Base-by-base conservation (phyloP, 35 echinoderm and acorn worm genomes). In the Apostichopus californicus region DNA sequence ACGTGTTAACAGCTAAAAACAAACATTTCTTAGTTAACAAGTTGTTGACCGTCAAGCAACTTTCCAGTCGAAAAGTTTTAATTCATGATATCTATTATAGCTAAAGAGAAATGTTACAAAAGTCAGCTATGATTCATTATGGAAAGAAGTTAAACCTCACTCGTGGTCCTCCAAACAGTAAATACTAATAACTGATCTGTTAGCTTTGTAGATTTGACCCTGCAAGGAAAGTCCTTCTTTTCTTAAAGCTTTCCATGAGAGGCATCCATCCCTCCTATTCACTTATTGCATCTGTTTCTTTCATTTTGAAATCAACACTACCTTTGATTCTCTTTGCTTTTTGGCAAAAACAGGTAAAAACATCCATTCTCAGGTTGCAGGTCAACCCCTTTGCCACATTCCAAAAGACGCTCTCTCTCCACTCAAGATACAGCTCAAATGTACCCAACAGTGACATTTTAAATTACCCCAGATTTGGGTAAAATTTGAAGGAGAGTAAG, bases 391-490 rank as follows among this genome's bases (percentile, higher is more conserved):
- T 61, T 56, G 81, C 55, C 81, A 85, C 0, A 85, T 1, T n/a
- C 5, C 17, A 59, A 17, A 5, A 18, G 6, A n/a, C 55, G 1
- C 17, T 22, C 17, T 85, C 8, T 3, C 6, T n/a, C 54, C 81
- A 58, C 81, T 85, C 24, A 56, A 85, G 10, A 17, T n/a, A n/a
- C 10, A 85, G 54, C 54, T 58, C 54, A 85, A 58, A 85, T 58
- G 23, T 57, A 85, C 80, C 80, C 5, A 85, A 85, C 55, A 59
- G 81, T 85, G 81, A 85, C 81, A 55, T 85, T 85, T 85, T 58
- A 85, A 85, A 85, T 85, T 85, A 85, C 81, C 81, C 81, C 56
- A 85, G 55, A 59, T 85, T 85, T 85, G n/a, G n/a, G 7, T 22
- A 58, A 56, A 56, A 59, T 20, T 5, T 59, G 13, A 85, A 85